Percentiles rank a stretch among this genome's conserved stretches.
Conservation (phyloP, 2,113 vertebrate genomes). For the Pogona vitticeps region DNA sequence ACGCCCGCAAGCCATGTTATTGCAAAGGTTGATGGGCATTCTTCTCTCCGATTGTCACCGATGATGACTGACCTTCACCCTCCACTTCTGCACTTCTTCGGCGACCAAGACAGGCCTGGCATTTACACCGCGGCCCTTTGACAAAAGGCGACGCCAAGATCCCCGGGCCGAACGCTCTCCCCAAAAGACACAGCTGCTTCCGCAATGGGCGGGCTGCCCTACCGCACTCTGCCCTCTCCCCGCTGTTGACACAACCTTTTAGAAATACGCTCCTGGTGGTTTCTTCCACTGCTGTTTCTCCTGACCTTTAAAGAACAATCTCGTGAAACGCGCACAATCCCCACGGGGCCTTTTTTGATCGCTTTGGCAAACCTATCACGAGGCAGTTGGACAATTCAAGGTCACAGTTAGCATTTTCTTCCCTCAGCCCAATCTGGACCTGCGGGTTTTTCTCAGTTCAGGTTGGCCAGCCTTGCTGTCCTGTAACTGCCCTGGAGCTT, state of each 20-base stretch:
- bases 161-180: background rate
- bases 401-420: background rate
- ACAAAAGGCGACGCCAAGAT: background rate
- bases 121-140: background rate
- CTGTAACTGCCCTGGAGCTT: no score
- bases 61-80: background rate
- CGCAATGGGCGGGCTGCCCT: background rate
- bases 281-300: background rate
- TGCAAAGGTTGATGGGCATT: background rate
- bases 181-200: background rate
- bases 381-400: background rate
- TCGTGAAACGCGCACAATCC: background rate
- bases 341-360: background rate
- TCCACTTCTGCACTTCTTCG: background rate
- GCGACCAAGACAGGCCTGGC: background rate
- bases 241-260: background rate
- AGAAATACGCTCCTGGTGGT: background rate
- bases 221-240: background rate
- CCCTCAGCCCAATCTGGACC: background rate
- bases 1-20: background rate
- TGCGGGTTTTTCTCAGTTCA: background rate
- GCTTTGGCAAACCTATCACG: background rate
- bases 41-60: background rate
- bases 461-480: no score
- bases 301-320: background rate